A percentile compares a stretch with the other conserved stretches of the same genome.
Conservation (phyloP, 2,888 invertebrate genomes). For the Spatulosminthurus flaviceps region DNA sequence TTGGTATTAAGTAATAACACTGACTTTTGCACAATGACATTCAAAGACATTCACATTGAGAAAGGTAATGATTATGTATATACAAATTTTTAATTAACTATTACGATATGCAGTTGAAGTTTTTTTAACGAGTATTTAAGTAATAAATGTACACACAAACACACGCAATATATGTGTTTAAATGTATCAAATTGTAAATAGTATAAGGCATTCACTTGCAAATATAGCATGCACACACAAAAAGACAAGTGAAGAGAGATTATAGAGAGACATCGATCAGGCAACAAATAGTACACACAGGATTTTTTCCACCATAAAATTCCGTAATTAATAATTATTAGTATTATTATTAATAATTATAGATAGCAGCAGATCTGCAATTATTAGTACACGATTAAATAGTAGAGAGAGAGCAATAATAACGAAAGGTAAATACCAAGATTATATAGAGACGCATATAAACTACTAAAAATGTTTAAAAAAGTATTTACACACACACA, state of each 20-base stretch:
- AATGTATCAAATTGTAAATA: not conserved
- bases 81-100: not conserved
- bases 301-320: too few relatives aligned
- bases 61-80: slow-evolving; percentile 4
- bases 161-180: not conserved
- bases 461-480: too few relatives aligned
- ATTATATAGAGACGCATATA: too few relatives aligned
- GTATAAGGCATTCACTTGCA: slow-evolving; percentile 20
- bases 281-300: not conserved
- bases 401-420: not conserved
- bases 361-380: not conserved
- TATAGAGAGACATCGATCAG: not conserved
- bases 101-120: not conserved
- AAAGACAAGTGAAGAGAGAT: slow-evolving; percentile 14
- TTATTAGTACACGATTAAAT: not conserved
- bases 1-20: slow-evolving; percentile 35
- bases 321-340: too few relatives aligned
- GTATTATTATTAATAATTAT: too few relatives aligned
- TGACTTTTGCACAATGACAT: slow-evolving; percentile 39
- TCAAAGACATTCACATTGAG: slow-evolving; percentile 33
- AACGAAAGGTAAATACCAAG: not conserved
- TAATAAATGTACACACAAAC: too few relatives aligned
- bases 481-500: not conserved
- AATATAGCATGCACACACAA: slow-evolving; percentile 11
- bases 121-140: slow-evolving; percentile 4